phyloP scores from a whole-genome alignment of 2,113 vertebrate species.

The Irena cyanogastra region DNA sequence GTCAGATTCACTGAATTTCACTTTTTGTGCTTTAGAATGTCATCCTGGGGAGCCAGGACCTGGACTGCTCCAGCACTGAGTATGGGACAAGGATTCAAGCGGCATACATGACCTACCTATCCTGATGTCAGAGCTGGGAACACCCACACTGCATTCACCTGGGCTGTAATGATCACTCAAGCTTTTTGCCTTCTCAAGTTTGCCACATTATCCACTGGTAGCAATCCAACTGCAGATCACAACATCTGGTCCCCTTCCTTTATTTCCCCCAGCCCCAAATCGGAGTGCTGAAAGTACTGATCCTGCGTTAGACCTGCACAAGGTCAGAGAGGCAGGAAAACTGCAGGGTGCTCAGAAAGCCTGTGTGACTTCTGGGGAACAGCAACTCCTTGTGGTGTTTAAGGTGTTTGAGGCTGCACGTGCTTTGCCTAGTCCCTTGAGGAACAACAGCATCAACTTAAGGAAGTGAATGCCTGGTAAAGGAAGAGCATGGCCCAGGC shows the following conservation, averaged over 20 bases:
- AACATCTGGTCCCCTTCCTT: not conserved
- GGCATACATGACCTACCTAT: accelerated
- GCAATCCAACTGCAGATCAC: accelerated
- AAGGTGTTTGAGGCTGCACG: accelerated
- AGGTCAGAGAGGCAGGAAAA: not conserved
- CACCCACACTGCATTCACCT: accelerated
- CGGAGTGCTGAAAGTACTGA: not conserved
- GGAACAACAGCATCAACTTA: not conserved
- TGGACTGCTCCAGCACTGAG: not conserved
- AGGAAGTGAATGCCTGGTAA: not conserved
- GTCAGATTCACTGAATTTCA: not conserved
- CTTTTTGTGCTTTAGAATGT: accelerated
- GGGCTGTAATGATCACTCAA: not conserved
- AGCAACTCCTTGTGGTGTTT: accelerated
- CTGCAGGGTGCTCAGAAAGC: not conserved
- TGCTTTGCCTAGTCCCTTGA: not conserved
- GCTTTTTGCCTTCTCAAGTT: not conserved
- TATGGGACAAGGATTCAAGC: not conserved
- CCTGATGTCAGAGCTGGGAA: not conserved
- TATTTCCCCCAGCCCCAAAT: no score
- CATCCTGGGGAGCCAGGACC: not conserved
- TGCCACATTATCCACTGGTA: not conserved
- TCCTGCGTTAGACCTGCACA: not conserved
- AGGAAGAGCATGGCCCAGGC: not conserved
- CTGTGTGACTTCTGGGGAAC: not conserved